Evolutionary conservation across 2,888 invertebrate genomes (phyloP).

Genomic region (Nowickia ferox): DNA sequence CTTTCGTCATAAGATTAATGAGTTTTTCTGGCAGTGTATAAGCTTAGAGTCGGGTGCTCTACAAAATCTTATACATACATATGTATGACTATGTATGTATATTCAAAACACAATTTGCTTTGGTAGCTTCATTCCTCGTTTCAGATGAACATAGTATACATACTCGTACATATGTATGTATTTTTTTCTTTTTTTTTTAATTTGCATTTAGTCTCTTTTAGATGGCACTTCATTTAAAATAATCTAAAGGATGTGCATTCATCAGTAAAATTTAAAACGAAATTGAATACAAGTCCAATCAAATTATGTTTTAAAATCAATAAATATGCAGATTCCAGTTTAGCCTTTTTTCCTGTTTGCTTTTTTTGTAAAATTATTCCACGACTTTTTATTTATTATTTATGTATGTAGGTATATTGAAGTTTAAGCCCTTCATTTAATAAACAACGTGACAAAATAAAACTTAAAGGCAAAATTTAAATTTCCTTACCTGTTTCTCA

Average conservation of each 20-base stretch:
- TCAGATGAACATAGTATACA: no score
- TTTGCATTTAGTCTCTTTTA: slow-evolving; percentile 10
- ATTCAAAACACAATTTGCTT: no score
- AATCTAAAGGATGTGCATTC: slow-evolving; percentile 19
- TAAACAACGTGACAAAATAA: not conserved
- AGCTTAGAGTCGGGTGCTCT: no score
- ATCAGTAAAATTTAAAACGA: slow-evolving; percentile 56
- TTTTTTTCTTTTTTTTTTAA: not conserved
- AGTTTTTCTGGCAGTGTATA: no score
- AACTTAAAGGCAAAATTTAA: slow-evolving; percentile 6
- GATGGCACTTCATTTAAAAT: not conserved
- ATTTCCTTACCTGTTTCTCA: slow-evolving; percentile 77
- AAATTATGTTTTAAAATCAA: slow-evolving; percentile 68
- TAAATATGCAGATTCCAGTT: slow-evolving; percentile 56
- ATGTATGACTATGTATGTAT: no score
- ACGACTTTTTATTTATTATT: not conserved
- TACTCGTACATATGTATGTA: no score
- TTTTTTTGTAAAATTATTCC: not conserved
- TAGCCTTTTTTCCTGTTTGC: not conserved
- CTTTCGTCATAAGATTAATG: no score
- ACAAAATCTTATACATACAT: no score
- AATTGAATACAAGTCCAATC: slow-evolving; percentile 63
- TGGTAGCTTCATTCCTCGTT: no score
- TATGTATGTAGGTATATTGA: no score
- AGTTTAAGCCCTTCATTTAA: slow-evolving; percentile 46